A percentile compares a stretch with the other conserved stretches of the same genome.
These are phyloP conservation scores for Plecturocebus donacophilus DNA, from an alignment of 2,113 vertebrate genomes.

Conservation along the genomic window DNA sequence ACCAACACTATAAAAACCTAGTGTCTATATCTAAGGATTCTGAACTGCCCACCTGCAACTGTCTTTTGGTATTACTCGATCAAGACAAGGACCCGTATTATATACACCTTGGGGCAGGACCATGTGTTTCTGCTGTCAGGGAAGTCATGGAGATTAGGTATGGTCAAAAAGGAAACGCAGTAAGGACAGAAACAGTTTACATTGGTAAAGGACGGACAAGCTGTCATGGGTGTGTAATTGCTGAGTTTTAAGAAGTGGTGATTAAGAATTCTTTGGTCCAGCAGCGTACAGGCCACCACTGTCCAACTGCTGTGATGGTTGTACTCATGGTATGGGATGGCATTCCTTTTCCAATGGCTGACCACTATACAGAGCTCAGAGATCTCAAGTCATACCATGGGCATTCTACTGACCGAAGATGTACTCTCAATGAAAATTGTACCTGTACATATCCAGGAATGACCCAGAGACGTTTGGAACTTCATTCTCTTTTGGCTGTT, in stretches of 20 bases:
- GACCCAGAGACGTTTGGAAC: constrained; percentile 51
- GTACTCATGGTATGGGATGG: too few relatives aligned
- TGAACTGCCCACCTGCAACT: constrained; percentile 91
- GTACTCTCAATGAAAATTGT: too few relatives aligned
- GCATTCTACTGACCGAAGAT: too few relatives aligned
- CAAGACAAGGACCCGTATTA: constrained; percentile 97
- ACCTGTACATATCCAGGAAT: too few relatives aligned
- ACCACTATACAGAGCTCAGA: too few relatives aligned
- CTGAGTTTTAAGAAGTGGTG: constrained; percentile 85
- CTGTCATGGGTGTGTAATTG: constrained; percentile 95
- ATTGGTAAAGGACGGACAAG: constrained; percentile 96
- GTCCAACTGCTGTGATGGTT: too few relatives aligned
- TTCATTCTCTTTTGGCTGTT: constrained; percentile 96
- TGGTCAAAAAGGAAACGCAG: constrained; percentile 93
- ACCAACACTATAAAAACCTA: constrained; percentile 92
- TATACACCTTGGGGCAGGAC: constrained; percentile 96
- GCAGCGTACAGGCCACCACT: too few relatives aligned
- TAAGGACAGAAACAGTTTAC: constrained; percentile 94
- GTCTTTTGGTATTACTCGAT: constrained; percentile 86
- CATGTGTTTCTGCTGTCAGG: constrained; percentile 93
- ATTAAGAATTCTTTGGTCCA: too few relatives aligned
- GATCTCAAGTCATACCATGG: too few relatives aligned
- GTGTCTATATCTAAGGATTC: constrained; percentile 91
- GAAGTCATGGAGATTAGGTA: constrained; percentile 97
- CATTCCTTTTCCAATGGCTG: too few relatives aligned